Evolutionary conservation across 2,797 vertebrate species (phyloP), one percentile per base, ranked within the genome.

Genomic region (Notolabrus celidotus): DNA sequence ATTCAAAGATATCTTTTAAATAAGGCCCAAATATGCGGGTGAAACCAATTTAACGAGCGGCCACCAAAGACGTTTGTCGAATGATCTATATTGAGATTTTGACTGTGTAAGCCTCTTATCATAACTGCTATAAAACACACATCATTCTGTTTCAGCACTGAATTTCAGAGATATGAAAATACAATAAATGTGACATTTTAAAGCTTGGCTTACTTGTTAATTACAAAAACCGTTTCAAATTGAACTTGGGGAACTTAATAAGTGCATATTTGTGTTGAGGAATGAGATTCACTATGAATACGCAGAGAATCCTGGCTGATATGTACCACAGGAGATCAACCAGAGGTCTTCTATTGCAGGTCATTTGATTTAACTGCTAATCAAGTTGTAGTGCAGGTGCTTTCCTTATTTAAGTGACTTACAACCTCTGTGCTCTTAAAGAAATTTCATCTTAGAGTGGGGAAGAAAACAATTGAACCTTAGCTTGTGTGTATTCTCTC

Each of bases 111-210:
- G 94, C 94, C 92, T 94, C 94, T 95, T 95, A 95, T 95, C 94
- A 89, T 66, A 62, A 73, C 82, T 66, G 84, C 89, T 91, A 90
- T 92, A 93, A 94, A 94, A 94, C 91, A 92, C 92, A 92, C 91
- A 94, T 92, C 91, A 92, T 89, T 94, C 92, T 88, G 89, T 92
- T 92, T 92, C 91, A 85, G 86, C 62, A 85, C 92, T 92, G 93
- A 93, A 94, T 92, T 93, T 92, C 79, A 66, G 89, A 95, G 93
- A 95, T 95, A 94, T 84, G 91, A 74, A 93, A 93, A 92, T 93
- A 95, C 93, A 94, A 95, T 94, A 93, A 93, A 92, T 93, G 88
- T 94, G 94, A 95, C 94, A 94, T 94, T 93, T 94, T 94, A 92
- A 94, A 94, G 89, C 92, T 91, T 86, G 90, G 92, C 93, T 95